These are phyloP conservation scores for Xiphias gladius DNA, from an alignment of 2,113 vertebrate genomes.

Conservation along the genomic window DNA sequence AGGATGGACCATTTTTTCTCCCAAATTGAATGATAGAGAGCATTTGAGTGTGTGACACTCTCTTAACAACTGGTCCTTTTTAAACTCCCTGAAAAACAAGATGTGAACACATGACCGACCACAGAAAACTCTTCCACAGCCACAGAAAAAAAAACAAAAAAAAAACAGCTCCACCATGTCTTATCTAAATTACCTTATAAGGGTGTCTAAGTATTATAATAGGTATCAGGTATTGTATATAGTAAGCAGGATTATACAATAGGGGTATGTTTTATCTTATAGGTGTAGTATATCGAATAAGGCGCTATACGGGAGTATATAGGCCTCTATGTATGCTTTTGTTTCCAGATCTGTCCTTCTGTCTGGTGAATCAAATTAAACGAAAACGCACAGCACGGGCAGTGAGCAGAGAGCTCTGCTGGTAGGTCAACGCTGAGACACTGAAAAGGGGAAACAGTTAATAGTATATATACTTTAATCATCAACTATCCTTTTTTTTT, in stretches of 20 bases:
- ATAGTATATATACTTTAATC: conserved; percentile 29
- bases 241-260: conserved; percentile 85
- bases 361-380: conserved; percentile 31
- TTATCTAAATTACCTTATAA: conserved; percentile 82
- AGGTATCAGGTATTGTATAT: conserved; percentile 83
- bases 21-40: conserved; percentile 16
- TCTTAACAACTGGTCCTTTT: neutral
- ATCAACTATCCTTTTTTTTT: neutral
- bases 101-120: conserved; percentile 46
- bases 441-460: neutral
- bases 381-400: conserved; percentile 41
- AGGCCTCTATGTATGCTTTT: conserved; percentile 79
- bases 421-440: conserved; percentile 18
- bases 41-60: conserved; percentile 9
- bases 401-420: conserved; percentile 58
- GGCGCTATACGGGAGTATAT: conserved; percentile 84
- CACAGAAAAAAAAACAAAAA: conserved; percentile 67
- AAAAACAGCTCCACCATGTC: conserved; percentile 74
- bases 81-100: conserved; percentile 27
- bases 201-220: conserved; percentile 84
- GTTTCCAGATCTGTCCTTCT: conserved; percentile 50
- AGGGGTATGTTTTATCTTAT: conserved; percentile 85
- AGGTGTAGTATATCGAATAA: conserved; percentile 84
- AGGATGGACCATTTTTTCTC: neutral
- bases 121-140: conserved; percentile 65